Conservation (phyloP, 2,113 vertebrate species). For the Peromyscus polionotus region DNA sequence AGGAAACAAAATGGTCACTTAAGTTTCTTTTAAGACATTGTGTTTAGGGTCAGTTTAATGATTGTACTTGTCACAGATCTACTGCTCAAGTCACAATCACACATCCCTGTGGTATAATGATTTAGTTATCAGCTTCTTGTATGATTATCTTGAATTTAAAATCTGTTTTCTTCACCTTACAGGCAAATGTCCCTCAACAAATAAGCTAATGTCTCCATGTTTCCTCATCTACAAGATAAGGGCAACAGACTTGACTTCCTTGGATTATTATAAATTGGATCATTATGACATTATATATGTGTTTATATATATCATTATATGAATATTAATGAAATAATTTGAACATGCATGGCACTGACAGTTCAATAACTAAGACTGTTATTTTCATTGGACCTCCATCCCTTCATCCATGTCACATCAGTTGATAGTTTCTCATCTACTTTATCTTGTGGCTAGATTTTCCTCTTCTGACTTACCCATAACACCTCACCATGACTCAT, state of each 20-base stretch:
- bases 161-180: not conserved
- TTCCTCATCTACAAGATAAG: not conserved
- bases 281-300: not conserved
- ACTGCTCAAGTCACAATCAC: not conserved
- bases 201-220: not conserved
- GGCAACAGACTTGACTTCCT: not conserved
- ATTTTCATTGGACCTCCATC: not conserved
- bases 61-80: not conserved
- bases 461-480: not conserved
- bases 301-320: not conserved
- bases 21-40: not conserved
- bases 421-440: not conserved
- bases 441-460: not conserved
- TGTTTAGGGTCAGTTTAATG: not conserved
- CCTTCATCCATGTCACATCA: not conserved
- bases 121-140: not conserved
- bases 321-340: not conserved
- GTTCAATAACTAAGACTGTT: not conserved
- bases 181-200: not conserved
- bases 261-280: conserved; percentile 27
- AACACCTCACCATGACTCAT: conserved; percentile 16
- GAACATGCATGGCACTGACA: not conserved
- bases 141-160: not conserved
- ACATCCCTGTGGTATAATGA: not conserved
- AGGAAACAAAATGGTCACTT: not conserved